Evolutionary conservation across 2,797 vertebrate genomes (phyloP).

Genomic region (Acrossocheilus fasciatus): DNA sequence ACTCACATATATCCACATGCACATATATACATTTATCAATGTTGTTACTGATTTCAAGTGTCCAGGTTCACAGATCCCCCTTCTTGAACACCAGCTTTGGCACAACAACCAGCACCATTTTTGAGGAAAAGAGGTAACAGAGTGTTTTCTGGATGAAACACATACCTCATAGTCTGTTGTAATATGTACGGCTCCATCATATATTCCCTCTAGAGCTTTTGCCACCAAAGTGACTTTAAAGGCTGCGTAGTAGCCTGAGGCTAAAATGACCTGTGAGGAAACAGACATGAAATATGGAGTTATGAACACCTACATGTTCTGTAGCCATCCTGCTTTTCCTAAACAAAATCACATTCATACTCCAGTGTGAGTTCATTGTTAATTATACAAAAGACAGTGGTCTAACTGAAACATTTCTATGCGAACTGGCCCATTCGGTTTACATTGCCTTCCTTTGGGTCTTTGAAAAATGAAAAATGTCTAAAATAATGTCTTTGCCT

Average conservation of each 20-base stretch:
- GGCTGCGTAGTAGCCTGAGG: slow-evolving; percentile 93
- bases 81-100: not conserved
- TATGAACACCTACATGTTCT: not conserved
- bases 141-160: not conserved
- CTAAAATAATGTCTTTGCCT: not conserved
- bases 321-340: slow-evolving; percentile 40
- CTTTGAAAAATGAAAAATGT: not conserved
- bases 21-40: not conserved
- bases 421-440: no score
- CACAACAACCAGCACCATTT: not conserved
- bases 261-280: slow-evolving; percentile 85
- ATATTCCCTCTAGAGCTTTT: slow-evolving; percentile 90
- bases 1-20: not conserved
- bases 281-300: slow-evolving; percentile 1
- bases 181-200: slow-evolving; percentile 95
- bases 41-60: not conserved
- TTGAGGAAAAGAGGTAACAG: not conserved
- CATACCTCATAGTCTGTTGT: slow-evolving; percentile 97
- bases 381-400: not conserved
- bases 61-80: not conserved
- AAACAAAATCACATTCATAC: slow-evolving; percentile 10
- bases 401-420: not conserved
- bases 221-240: slow-evolving; percentile 93
- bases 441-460: not conserved
- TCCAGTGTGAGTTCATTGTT: not conserved